Percentiles rank a stretch among this genome's conserved stretches.
Evolutionary conservation across 1,140 invertebrate species (phyloP).

Genomic region (Bombus vancouverensis): DNA sequence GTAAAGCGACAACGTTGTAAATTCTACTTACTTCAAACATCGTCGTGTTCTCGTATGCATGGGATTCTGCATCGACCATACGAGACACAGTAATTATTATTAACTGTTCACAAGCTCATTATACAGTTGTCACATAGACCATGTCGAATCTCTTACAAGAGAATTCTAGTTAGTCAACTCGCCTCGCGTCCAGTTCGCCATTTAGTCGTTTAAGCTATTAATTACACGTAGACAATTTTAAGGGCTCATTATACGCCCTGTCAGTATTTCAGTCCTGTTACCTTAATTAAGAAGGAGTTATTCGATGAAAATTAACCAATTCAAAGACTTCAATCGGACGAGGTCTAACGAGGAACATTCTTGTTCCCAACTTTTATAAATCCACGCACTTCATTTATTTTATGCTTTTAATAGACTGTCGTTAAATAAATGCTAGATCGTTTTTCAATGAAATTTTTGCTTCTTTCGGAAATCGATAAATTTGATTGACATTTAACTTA

Average conservation of each 20-base stretch:
- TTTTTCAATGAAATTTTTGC: too few species aligned
- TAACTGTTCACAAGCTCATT: slow-evolving; percentile 53
- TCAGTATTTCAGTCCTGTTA: background rate
- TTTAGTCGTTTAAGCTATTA: slow-evolving; percentile 44
- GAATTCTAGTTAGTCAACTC: slow-evolving; percentile 15
- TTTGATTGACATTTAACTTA: too few species aligned
- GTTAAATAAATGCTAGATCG: too few species aligned
- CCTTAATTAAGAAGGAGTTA: background rate
- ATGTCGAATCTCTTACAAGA: slow-evolving; percentile 46
- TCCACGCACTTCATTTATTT: too few species aligned
- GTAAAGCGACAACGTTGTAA: background rate
- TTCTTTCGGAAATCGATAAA: too few species aligned
- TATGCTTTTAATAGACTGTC: too few species aligned
- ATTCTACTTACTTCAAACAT: slow-evolving; percentile 31
- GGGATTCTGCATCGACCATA: background rate
- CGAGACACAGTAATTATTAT: slow-evolving; percentile 50
- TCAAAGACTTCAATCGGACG: too few species aligned
- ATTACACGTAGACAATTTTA: slow-evolving; percentile 46
- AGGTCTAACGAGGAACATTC: too few species aligned
- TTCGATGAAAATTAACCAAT: background rate
- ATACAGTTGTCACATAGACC: slow-evolving; percentile 41
- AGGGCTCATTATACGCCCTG: background rate
- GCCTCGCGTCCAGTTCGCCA: slow-evolving; percentile 21
- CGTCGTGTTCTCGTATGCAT: background rate
- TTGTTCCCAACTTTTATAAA: too few species aligned